phyloP scores from a whole-genome alignment of 2,888 invertebrate species.

The Euspilapteryx auroguttella region DNA sequence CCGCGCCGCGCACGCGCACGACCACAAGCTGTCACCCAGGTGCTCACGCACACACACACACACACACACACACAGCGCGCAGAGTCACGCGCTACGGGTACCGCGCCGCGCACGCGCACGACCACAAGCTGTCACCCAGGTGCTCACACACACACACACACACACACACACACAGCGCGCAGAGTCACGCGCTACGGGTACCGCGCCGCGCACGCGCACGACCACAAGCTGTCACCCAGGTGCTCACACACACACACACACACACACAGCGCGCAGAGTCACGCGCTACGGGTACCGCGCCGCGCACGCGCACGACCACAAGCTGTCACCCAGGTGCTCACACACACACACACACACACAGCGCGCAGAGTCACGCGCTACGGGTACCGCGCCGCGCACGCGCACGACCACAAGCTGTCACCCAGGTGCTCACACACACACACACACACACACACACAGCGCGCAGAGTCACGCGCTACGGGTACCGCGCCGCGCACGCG shows the following conservation, averaged over 20 bases:
- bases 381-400: constrained; percentile 93
- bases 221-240: neutral
- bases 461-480: too few species aligned
- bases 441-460: too few species aligned
- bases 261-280: too few species aligned
- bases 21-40: constrained; percentile 33
- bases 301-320: constrained; percentile 93
- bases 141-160: neutral
- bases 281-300: constrained; percentile 96
- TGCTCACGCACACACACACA: constrained; percentile 5
- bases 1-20: constrained; percentile 83
- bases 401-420: constrained; percentile 39
- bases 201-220: neutral
- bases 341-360: constrained; percentile 88
- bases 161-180: too few species aligned
- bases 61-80: too few species aligned
- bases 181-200: too few species aligned
- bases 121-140: neutral
- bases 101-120: neutral
- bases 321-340: constrained; percentile 82
- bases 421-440: constrained; percentile 14
- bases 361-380: constrained; percentile 91
- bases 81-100: too few species aligned
- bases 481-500: neutral
- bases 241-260: neutral